Conservation (phyloP, 2,113 vertebrate genomes). For the Ramphastos sulfuratus region DNA sequence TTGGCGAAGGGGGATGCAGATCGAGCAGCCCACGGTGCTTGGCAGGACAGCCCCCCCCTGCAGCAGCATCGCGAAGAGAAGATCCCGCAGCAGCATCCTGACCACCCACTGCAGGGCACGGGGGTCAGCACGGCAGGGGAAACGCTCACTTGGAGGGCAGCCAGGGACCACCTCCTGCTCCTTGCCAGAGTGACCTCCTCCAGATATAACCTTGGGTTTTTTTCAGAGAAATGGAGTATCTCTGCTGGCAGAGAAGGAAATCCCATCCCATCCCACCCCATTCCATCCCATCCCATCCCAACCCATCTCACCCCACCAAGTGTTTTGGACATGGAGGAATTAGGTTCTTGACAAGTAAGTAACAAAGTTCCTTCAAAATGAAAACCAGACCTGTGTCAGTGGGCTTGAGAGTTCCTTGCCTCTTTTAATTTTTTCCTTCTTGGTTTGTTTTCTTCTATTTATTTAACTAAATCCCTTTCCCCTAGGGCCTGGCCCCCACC, state of each 20-base stretch:
- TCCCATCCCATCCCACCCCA: background rate
- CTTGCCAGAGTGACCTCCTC: background rate
- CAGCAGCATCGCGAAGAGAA: fast-evolving
- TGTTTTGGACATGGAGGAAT: background rate
- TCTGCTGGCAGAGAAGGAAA: background rate
- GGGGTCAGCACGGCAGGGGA: fast-evolving
- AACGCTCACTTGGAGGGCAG: background rate
- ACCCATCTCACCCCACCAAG: background rate
- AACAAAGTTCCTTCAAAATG: background rate
- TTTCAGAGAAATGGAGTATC: background rate
- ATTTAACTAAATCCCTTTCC: background rate
- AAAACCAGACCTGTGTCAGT: background rate
- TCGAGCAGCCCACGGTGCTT: fast-evolving
- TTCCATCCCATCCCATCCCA: no score
- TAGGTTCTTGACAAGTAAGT: background rate
- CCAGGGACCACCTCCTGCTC: background rate
- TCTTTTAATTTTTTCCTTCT: no score
- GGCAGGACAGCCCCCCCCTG: background rate
- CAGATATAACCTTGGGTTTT: fast-evolving
- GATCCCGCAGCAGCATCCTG: fast-evolving
- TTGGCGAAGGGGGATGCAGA: fast-evolving
- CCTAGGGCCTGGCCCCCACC: background rate
- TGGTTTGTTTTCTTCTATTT: background rate
- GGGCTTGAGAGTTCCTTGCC: background rate
- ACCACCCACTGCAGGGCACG: fast-evolving